Percentiles rank a stretch among this genome's conserved stretches.
phyloP scores from a whole-genome alignment of 2,113 vertebrate genomes.

The Zosterops pallidus region DNA sequence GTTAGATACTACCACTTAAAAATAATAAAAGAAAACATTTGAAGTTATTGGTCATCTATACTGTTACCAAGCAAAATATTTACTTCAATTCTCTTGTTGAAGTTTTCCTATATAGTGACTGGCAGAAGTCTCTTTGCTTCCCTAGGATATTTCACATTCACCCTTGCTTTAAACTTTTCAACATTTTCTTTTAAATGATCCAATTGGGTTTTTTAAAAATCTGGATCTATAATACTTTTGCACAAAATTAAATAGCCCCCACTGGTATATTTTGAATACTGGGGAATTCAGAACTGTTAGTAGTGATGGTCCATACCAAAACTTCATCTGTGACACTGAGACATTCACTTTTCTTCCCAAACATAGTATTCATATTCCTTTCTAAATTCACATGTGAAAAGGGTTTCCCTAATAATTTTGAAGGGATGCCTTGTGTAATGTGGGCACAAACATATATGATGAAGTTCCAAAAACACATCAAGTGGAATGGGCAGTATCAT shows the following conservation, averaged over 20 bases:
- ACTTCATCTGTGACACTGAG: not conserved
- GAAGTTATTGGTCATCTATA: accelerated
- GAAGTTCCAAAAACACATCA: not conserved
- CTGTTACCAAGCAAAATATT: not conserved
- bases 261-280: not conserved
- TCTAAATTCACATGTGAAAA: not conserved
- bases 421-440: not conserved
- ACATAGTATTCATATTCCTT: not conserved
- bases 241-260: not conserved
- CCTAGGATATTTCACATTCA: not conserved
- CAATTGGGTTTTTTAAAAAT: not conserved
- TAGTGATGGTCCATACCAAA: not conserved
- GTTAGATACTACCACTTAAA: not conserved
- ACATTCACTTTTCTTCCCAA: not conserved
- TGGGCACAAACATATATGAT: not conserved
- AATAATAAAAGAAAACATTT: not conserved
- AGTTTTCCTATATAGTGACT: not conserved
- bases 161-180: not conserved
- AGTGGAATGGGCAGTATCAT: not conserved
- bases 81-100: not conserved
- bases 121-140: not conserved
- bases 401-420: not conserved
- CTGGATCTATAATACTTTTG: not conserved
- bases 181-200: not conserved
- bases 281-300: not conserved